Evolutionary conservation across 2,888 invertebrate genomes (phyloP), one percentile per base, ranked within the genome.

Genomic region (Marasmarcha lunaedactyla): DNA sequence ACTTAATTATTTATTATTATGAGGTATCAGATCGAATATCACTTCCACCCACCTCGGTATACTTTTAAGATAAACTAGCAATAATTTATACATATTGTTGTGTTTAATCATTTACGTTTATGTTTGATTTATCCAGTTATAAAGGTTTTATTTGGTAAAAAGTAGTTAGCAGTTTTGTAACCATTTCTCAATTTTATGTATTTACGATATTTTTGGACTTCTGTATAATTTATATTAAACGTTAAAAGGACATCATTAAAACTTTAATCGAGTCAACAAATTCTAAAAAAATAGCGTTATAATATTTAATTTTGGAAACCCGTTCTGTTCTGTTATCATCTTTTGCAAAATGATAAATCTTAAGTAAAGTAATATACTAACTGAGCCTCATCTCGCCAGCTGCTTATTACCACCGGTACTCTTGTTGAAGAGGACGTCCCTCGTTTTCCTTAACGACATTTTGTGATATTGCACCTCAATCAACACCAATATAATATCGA

Each of bases 1-100:
- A 72, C 69, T 74, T 71, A 67, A 74, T 73, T 71, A 70, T 69
- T 67, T 63, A 68, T 65, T 63, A 61, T 56, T 50, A 41, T 41
- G 46, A 46, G 40, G 44, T 43, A 47, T 47, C 41, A 42, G 40
- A 47, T 37, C 36, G n/a, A 42, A 45, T 55, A 54, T 56, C 48
- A 44, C 46, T 52, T 55, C 59, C 67, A 67, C 71, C 71, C 64
- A 72, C 71, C 46, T 42, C 26, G 38, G 39, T 44, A 48, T 52
- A 30, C 9, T n/a, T n/a, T 9, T 30, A 4, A 7, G 30, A 30
- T 30, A 20, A 20, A 5, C 7, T 20, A 20, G 7, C 3, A 20
- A 7, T 20, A 20, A 20, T 20, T 20, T 20, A 20, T 20, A 7
- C 20, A 20, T 3, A 48, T 48, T 44, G 42, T 50, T 43, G 40